Conservation (phyloP, 2,797 vertebrate genomes). For the Cirrhinus molitorella region DNA sequence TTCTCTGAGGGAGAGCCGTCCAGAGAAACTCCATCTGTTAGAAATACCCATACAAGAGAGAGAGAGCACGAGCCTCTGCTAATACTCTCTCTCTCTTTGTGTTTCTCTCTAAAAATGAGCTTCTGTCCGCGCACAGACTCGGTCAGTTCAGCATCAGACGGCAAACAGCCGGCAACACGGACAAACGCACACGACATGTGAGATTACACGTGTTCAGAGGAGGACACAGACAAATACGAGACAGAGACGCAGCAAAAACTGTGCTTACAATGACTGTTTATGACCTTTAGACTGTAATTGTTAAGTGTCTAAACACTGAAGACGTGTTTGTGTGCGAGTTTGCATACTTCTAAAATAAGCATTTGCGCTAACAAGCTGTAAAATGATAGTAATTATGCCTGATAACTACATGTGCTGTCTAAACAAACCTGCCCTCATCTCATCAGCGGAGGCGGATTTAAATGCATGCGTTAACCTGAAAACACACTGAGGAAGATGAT, state of each 20-base stretch:
- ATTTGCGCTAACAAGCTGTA: conserved; percentile 31
- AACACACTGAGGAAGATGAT: not conserved
- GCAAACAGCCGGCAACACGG: conserved; percentile 16
- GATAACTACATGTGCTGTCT: conserved; percentile 39
- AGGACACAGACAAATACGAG: not conserved
- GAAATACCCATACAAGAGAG: conserved; percentile 70
- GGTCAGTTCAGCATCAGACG: conserved; percentile 26
- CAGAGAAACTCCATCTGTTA: conserved; percentile 77
- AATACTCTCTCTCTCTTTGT: conserved; percentile 17
- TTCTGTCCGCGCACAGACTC: not conserved
- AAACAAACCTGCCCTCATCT: conserved; percentile 36
- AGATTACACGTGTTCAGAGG: conserved; percentile 23
- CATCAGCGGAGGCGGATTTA: not conserved
- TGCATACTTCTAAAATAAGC: conserved; percentile 32
- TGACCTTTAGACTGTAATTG: conserved; percentile 15
- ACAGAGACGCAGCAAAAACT: not conserved
- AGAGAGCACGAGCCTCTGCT: conserved; percentile 22
- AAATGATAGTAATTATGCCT: conserved; percentile 55
- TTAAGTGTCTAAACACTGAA: conserved; percentile 2
- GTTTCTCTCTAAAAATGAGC: conserved; percentile 29
- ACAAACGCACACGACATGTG: conserved; percentile 14
- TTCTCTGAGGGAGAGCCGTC: conserved; percentile 75
- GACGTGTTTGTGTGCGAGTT: not conserved
- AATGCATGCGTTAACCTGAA: not conserved
- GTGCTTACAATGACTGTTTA: not conserved